Evolutionary conservation across 2,888 invertebrate species (phyloP), one percentile per base, ranked within the genome.

Genomic region (Bellardia bayeri): DNA sequence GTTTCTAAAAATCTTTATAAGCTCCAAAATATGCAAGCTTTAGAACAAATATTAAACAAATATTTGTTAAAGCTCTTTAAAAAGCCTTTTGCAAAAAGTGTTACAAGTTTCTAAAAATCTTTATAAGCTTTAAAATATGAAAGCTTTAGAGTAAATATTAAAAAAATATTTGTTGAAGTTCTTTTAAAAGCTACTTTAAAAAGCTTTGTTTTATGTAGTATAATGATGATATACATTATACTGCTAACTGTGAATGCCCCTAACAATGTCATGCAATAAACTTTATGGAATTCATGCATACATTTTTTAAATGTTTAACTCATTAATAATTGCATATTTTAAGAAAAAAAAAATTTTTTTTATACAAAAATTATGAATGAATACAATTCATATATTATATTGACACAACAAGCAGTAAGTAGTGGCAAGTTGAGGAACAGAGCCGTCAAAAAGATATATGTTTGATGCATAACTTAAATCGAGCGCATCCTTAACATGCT

Each of bases 401-500:
- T 82, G 75, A 79, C 83, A 84, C 84, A 84, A 84, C 76, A 66
- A 80, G 64, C 23, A 79, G 68, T 40, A 66, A 66, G 51, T 72
- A 78, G 85, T 68, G 71, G 83, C 63, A 82, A 88, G 85, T 63
- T 80, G 81, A 64, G 82, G 79, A 79, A 80, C 76, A 68, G 86
- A 87, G 89, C 89, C 91, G 89, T 89, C 89, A 89, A 88, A 89
- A 88, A 88, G 90, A 89, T 89, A 87, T 89, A 89, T 90, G 90
- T 89, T 89, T 86, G 37, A 85, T 89, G 90, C 89, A 88, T 89
- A 89, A 89, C 88, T 90, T 88, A 89, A 90, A 90, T 87, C 85
- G 88, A 84, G 90, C 89, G 88, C 88, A 89, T 85, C 88, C 78
- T 86, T 85, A 85, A 80, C 80, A 88, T 79, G 80, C 86, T 82